These are phyloP conservation scores for Denticeps clupeoides DNA, from an alignment of 2,797 vertebrate species.

Conservation along the genomic window DNA sequence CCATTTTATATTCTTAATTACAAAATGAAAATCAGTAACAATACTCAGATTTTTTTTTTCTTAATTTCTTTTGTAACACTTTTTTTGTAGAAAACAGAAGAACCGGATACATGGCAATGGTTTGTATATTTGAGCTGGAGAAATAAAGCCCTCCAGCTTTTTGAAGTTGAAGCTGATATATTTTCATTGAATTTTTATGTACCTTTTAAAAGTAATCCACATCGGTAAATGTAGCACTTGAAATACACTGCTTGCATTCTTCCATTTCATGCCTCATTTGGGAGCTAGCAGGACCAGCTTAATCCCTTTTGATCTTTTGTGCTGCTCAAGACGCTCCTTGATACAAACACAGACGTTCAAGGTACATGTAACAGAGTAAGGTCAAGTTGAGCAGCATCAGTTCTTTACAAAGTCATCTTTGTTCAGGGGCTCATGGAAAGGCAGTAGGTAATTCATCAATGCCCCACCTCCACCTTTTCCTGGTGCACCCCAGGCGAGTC, in stretches of 20 bases:
- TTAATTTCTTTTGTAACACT: not conserved
- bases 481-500: constrained; percentile 5
- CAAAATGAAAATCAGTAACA: constrained; percentile 24
- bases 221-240: constrained; percentile 6
- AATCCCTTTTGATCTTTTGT: not conserved
- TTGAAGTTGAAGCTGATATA: constrained; percentile 20
- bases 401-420: no score
- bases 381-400: constrained; percentile 2
- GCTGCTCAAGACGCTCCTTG: not conserved
- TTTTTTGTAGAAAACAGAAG: constrained; percentile 22
- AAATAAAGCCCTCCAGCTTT: constrained; percentile 24
- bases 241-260: not conserved
- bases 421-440: constrained; percentile 24
- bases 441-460: constrained; percentile 16
- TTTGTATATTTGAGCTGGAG: constrained; percentile 22
- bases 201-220: constrained; percentile 8
- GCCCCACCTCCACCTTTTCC: not conserved
- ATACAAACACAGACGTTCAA: not conserved
- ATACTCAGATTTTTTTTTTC: constrained; percentile 10
- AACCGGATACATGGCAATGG: constrained; percentile 25
- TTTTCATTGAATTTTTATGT: constrained; percentile 4
- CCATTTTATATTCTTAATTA: constrained; percentile 17
- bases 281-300: no score
- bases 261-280: not conserved
- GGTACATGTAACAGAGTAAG: not conserved